These are phyloP conservation scores for Yponomeuta cagnagella DNA, from an alignment of 2,888 invertebrate species.

Conservation along the genomic window DNA sequence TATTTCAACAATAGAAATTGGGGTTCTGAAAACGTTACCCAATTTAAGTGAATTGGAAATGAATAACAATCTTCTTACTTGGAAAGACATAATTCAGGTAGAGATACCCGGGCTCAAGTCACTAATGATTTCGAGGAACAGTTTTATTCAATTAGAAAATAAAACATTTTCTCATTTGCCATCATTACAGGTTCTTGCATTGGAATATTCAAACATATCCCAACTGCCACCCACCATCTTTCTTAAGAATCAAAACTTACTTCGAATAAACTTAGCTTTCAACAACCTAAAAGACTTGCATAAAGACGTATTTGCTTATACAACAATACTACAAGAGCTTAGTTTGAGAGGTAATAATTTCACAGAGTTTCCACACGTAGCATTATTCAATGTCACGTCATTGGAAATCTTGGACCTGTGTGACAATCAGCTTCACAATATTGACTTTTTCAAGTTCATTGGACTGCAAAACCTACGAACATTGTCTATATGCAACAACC, in stretches of 20 bases:
- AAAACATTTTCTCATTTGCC: slow-evolving; percentile 86
- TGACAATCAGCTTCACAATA: slow-evolving; percentile 79
- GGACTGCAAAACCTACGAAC: slow-evolving; percentile 84
- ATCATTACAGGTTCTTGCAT: slow-evolving; percentile 82
- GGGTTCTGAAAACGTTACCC: slow-evolving; percentile 83
- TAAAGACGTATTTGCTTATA: slow-evolving; percentile 82
- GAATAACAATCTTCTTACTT: slow-evolving; percentile 81
- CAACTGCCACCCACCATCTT: slow-evolving; percentile 83
- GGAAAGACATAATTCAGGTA: slow-evolving; percentile 81
- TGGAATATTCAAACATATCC: slow-evolving; percentile 81
- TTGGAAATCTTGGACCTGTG: slow-evolving; percentile 83
- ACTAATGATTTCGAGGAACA: slow-evolving; percentile 84
- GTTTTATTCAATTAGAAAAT: slow-evolving; percentile 82
- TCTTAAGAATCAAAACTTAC: slow-evolving; percentile 84
- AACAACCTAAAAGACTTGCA: slow-evolving; percentile 82
- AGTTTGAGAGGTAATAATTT: slow-evolving; percentile 84
- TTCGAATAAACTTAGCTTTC: slow-evolving; percentile 82
- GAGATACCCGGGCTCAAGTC: slow-evolving; percentile 86
- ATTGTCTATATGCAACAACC: slow-evolving; percentile 84
- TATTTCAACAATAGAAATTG: slow-evolving; percentile 82
- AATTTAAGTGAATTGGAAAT: slow-evolving; percentile 88
- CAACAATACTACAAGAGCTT: slow-evolving; percentile 85
- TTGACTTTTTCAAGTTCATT: slow-evolving; percentile 86
- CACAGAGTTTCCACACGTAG: slow-evolving; percentile 85
- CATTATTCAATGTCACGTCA: slow-evolving; percentile 83